Evolutionary conservation across 2,888 invertebrate genomes (phyloP).

Genomic region (Arctia plantaginis): DNA sequence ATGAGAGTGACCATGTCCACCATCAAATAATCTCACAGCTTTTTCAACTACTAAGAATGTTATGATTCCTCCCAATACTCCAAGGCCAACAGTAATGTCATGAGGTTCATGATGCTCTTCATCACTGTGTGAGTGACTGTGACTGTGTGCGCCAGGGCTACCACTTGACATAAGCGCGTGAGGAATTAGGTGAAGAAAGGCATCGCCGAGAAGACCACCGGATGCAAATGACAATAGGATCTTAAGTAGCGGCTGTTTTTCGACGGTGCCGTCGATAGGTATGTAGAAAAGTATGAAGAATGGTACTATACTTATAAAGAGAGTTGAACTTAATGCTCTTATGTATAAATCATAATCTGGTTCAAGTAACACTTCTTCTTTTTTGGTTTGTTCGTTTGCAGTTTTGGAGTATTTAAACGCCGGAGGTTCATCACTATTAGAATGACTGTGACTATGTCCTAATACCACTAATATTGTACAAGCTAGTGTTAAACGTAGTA

Average conservation of each 20-base stretch:
- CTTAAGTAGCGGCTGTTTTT: slow-evolving; percentile 95
- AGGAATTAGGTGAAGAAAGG: slow-evolving; percentile 99
- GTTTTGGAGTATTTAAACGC: slow-evolving; percentile 94
- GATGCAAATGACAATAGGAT: slow-evolving; percentile 97
- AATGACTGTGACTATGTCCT: slow-evolving; percentile 77
- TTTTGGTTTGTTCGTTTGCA: slow-evolving; percentile 83
- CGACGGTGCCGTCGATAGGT: slow-evolving; percentile 94
- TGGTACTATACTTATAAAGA: slow-evolving; percentile 97
- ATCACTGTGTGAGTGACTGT: slow-evolving; percentile 85
- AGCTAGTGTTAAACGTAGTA: slow-evolving; percentile 54
- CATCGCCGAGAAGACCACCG: slow-evolving; percentile 98
- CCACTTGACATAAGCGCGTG: slow-evolving; percentile 90
- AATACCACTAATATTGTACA: slow-evolving; percentile 56
- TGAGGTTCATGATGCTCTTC: slow-evolving; percentile 85
- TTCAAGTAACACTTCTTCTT: slow-evolving; percentile 76
- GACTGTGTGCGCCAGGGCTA: slow-evolving; percentile 79
- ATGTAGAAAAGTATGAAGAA: slow-evolving; percentile 97
- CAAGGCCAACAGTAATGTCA: slow-evolving; percentile 96
- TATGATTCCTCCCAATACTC: slow-evolving; percentile 97
- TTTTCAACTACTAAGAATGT: slow-evolving; percentile 98
- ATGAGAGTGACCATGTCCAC: slow-evolving; percentile 92
- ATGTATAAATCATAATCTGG: slow-evolving; percentile 88
- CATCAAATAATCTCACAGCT: slow-evolving; percentile 94
- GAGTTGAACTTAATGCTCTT: slow-evolving; percentile 95
- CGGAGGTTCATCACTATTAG: slow-evolving; percentile 87